A percentile compares a stretch with the other conserved stretches of the same genome.
Evolutionary conservation across 1,140 invertebrate genomes (phyloP).

Genomic region (Drosophila carrolli): DNA sequence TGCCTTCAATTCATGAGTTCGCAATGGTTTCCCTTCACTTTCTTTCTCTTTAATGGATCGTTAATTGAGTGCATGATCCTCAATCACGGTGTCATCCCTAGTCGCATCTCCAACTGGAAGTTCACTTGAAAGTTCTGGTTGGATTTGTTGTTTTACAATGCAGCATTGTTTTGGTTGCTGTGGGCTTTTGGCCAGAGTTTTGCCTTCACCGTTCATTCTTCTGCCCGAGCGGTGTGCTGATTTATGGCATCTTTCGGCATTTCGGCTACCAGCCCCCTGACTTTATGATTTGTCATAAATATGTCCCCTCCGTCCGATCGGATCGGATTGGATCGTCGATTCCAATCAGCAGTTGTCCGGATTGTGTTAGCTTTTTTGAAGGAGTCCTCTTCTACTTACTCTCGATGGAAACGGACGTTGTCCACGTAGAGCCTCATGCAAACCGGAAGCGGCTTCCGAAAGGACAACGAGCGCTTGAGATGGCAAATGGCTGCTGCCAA

Average conservation of each 20-base stretch:
- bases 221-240: slow-evolving; percentile 64
- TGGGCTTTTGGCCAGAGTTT: slow-evolving; percentile 9
- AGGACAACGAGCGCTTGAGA: slow-evolving; percentile 93
- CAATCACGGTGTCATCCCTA: slow-evolving; percentile 38
- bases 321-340: neutral
- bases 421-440: slow-evolving; percentile 90
- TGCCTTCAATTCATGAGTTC: neutral
- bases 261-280: slow-evolving; percentile 59
- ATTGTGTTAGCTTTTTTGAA: slow-evolving; percentile 10
- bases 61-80: slow-evolving; percentile 20
- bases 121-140: slow-evolving; percentile 43
- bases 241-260: slow-evolving; percentile 66
- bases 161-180: slow-evolving; percentile 60
- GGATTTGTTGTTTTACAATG: slow-evolving; percentile 73
- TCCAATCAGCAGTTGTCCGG: slow-evolving; percentile 25
- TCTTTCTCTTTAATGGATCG: neutral
- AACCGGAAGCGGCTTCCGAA: slow-evolving; percentile 90
- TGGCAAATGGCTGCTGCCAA: slow-evolving; percentile 87
- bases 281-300: slow-evolving; percentile 82
- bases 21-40: neutral
- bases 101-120: slow-evolving; percentile 31
- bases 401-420: slow-evolving; percentile 88
- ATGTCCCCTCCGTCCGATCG: slow-evolving; percentile 57
- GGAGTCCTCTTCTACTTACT: slow-evolving; percentile 65
- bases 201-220: slow-evolving; percentile 18